Evolutionary conservation across 92 coral and sea anemone genomes (phyloP).

Genomic region (Nematostella vectensis): DNA sequence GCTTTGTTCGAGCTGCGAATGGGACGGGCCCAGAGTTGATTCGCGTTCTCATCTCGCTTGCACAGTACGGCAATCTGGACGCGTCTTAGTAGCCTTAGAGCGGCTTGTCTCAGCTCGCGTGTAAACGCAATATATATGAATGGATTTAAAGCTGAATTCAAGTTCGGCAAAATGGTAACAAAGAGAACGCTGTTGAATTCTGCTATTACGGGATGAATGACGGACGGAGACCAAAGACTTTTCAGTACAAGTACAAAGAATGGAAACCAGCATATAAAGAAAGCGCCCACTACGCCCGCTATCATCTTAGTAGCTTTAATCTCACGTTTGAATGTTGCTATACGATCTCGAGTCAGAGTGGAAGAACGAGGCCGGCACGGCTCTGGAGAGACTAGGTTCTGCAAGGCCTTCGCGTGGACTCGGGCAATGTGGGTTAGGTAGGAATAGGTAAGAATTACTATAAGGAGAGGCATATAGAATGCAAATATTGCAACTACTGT

Average conservation of each 20-base stretch:
- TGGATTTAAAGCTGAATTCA: constrained; percentile 69
- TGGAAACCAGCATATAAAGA: constrained; percentile 63
- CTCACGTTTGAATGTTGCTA: constrained; percentile 50
- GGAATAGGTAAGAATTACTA: constrained; percentile 47
- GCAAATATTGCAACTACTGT: constrained; percentile 55
- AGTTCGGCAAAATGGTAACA: constrained; percentile 56
- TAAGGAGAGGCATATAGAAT: constrained; percentile 51
- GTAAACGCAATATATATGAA: constrained; percentile 65
- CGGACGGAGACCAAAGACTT: constrained; percentile 46
- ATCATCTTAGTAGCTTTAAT: constrained; percentile 69
- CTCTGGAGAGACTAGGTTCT: constrained; percentile 24
- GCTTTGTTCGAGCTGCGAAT: not conserved
- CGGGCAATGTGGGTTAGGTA: constrained; percentile 62
- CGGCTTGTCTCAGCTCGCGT: constrained; percentile 51
- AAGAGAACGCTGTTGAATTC: constrained; percentile 23
- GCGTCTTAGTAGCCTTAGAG: constrained; percentile 3
- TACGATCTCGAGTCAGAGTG: constrained; percentile 19
- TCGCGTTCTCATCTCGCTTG: not conserved
- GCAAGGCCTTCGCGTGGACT: constrained; percentile 38
- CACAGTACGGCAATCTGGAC: not conserved
- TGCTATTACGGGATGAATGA: constrained; percentile 6
- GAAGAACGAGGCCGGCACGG: not conserved
- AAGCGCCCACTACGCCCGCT: constrained; percentile 65
- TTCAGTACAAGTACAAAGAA: constrained; percentile 54
- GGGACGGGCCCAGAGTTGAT: not conserved